phyloP scores from a whole-genome alignment of 2,797 vertebrate species.

The Thalassophryne amazonica region DNA sequence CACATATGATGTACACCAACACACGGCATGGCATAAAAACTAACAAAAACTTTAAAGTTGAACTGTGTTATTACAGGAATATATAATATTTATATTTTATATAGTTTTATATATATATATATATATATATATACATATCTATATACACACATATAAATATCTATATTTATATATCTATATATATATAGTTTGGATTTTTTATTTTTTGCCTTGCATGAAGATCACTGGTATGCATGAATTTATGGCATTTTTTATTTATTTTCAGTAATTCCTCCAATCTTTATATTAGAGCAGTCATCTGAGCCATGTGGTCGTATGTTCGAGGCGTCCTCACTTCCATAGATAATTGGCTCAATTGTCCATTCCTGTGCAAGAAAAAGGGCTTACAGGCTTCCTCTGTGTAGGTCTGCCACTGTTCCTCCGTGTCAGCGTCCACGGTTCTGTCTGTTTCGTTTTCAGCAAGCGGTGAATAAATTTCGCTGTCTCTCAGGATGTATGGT shows the following conservation, averaged over 20 bases:
- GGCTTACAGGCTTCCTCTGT: conserved; percentile 37
- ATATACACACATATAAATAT: conserved; percentile 34
- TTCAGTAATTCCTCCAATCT: conserved; percentile 24
- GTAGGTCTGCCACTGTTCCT: conserved; percentile 44
- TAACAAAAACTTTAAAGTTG: conserved; percentile 71
- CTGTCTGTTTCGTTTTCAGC: conserved; percentile 33
- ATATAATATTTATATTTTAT: conserved; percentile 69
- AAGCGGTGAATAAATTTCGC: conserved; percentile 40
- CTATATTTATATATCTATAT: conserved; percentile 51
- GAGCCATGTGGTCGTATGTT: conserved; percentile 50
- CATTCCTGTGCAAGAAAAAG: conserved; percentile 29
- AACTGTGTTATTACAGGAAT: conserved; percentile 77
- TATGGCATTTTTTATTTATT: conserved; percentile 42
- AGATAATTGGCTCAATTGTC: conserved; percentile 46
- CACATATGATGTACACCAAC: conserved; percentile 73
- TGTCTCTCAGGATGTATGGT: conserved; percentile 37
- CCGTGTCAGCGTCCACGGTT: conserved; percentile 19
- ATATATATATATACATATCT: conserved; percentile 43
- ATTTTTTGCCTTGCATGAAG: conserved; percentile 79
- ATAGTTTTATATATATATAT: conserved; percentile 43
- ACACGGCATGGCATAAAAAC: conserved; percentile 67
- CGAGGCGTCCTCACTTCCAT: conserved; percentile 50
- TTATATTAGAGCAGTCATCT: conserved; percentile 51
- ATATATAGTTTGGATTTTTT: conserved; percentile 74
- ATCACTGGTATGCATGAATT: conserved; percentile 72